Conservation (phyloP, 92 coral and sea anemone genomes). For the Montipora capitata region DNA sequence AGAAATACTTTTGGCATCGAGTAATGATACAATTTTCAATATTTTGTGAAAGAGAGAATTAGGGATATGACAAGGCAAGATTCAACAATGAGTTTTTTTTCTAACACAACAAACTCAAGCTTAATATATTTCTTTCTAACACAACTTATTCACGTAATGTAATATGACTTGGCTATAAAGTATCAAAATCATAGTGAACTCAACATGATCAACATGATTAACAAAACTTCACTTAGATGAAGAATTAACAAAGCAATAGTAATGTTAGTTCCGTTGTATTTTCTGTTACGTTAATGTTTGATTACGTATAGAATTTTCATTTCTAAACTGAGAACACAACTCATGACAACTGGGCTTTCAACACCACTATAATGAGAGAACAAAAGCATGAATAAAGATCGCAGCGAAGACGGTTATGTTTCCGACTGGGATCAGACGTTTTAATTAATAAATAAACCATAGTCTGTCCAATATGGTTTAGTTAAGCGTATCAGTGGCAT, state of each 20-base stretch:
- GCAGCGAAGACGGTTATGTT: not conserved
- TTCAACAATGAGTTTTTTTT: not conserved
- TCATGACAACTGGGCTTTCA: not conserved
- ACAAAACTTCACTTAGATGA: not conserved
- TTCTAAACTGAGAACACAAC: not conserved
- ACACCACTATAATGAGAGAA: not conserved
- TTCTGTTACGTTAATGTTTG: not conserved
- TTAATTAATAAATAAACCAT: not conserved
- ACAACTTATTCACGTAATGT: not conserved
- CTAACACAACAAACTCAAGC: no score
- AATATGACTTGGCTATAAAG: not conserved
- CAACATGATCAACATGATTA: not conserved
- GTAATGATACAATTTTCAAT: no score
- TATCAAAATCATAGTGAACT: not conserved
- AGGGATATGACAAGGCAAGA: not conserved
- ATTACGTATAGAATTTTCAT: not conserved
- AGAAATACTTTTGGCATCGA: no score
- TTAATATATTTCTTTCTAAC: not conserved
- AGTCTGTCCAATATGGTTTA: not conserved
- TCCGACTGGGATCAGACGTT: not conserved
- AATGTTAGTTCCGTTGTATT: not conserved
- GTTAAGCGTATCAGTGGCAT: slow-evolving; percentile 6
- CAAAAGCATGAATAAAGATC: slow-evolving; percentile 3
- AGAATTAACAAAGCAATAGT: not conserved
- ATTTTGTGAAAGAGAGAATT: not conserved